These are phyloP conservation scores for Arizona elegans DNA, from an alignment of 2,113 vertebrate genomes.

Conservation along the genomic window DNA sequence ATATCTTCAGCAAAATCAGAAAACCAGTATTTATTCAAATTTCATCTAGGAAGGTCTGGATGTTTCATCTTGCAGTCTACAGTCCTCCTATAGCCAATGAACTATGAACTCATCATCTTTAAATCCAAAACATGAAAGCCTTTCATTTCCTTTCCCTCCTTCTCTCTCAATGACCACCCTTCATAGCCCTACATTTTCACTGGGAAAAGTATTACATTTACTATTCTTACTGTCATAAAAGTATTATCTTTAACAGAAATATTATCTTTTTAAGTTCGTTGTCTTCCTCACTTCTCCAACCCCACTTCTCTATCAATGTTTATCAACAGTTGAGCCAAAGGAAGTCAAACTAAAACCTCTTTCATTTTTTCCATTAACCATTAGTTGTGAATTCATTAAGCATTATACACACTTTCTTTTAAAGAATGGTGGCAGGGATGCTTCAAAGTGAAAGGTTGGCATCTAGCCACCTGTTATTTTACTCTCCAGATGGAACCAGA, in stretches of 20 bases:
- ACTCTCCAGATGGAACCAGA: not conserved
- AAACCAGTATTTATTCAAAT: not conserved
- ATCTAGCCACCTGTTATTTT: not conserved
- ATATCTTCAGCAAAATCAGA: not conserved
- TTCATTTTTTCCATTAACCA: not conserved
- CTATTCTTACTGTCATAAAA: not conserved
- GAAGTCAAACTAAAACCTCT: not conserved
- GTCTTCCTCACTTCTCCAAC: not conserved
- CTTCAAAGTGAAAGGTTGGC: not conserved
- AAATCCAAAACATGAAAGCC: not conserved
- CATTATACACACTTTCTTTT: not conserved
- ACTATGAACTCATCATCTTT: not conserved
- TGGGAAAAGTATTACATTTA: not conserved
- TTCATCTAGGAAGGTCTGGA: not conserved
- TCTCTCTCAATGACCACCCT: not conserved
- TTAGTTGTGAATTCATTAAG: not conserved
- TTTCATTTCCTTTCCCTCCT: not conserved
- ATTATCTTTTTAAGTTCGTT: not conserved
- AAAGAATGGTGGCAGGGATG: not conserved
- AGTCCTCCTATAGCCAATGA: not conserved
- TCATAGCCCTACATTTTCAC: not conserved
- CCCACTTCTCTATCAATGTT: not conserved
- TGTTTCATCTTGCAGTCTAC: not conserved
- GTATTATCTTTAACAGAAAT: not conserved
- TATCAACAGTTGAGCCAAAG: not conserved